Conservation (phyloP, 2,113 vertebrate genomes). For the Malurus alboscapulatus region DNA sequence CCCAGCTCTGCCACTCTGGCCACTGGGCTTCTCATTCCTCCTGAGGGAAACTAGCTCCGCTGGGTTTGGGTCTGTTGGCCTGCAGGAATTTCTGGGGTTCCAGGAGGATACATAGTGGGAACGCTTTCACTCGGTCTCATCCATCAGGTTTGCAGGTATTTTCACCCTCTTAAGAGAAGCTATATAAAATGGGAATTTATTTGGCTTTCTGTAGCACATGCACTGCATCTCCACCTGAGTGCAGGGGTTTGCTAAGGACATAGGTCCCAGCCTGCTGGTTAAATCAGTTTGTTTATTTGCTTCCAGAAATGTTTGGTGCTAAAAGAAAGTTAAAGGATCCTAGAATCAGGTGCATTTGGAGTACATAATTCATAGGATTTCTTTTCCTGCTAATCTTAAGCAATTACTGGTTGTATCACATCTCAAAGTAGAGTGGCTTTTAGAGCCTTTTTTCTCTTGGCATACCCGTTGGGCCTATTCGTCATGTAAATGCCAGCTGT, state of each 20-base stretch:
- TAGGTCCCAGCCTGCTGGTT: not conserved
- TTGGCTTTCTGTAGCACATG: not conserved
- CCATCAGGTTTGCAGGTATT: not conserved
- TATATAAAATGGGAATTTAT: not conserved
- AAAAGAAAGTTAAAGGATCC: not conserved
- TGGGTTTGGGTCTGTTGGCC: not conserved
- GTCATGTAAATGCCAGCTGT: not conserved
- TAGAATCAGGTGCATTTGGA: not conserved
- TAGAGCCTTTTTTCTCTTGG: not conserved
- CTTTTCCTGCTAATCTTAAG: not conserved
- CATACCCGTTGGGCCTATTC: not conserved
- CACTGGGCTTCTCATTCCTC: not conserved
- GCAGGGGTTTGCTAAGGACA: not conserved
- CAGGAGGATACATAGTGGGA: accelerated
- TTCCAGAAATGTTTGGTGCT: not conserved
- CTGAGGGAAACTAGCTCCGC: accelerated
- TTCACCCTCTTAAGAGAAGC: not conserved
- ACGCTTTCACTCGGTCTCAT: accelerated
- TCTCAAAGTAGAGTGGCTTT: not conserved
- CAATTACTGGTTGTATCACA: not conserved
- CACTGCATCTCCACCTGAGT: not conserved
- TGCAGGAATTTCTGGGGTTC: not conserved
- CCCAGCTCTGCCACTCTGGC: not conserved
- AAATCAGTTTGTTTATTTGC: not conserved
- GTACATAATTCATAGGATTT: not conserved